A percentile compares a stretch with the other conserved stretches of the same genome.
phyloP scores from a whole-genome alignment of 2,888 invertebrate genomes.

The Cephus nigrinus region DNA sequence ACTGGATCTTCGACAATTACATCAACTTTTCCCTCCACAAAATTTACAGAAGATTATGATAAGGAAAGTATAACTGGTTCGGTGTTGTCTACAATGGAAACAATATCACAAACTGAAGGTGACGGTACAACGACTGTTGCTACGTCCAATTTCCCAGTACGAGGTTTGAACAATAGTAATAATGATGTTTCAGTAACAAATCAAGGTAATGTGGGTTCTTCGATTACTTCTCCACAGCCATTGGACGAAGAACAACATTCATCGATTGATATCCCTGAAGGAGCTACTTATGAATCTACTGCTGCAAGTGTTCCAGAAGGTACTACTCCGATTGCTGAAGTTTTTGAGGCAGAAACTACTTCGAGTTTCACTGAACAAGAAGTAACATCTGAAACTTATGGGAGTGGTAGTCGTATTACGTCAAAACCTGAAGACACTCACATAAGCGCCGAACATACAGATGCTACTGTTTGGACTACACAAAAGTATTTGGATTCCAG shows the following conservation, averaged over 20 bases:
- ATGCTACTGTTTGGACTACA: no score
- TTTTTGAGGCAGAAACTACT: not conserved
- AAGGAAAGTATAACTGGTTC: not conserved
- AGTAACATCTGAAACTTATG: no score
- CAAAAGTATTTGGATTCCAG: no score
- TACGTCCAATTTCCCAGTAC: not conserved
- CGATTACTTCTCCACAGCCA: not conserved
- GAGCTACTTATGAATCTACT: not conserved
- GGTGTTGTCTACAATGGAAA: no score
- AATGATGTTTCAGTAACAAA: slow-evolving; percentile 2
- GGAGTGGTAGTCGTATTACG: no score
- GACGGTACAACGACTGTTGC: no score
- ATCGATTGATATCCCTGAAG: not conserved
- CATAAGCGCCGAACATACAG: no score
- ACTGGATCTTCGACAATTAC: slow-evolving; percentile 10
- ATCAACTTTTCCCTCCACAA: not conserved
- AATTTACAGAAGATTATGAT: not conserved
- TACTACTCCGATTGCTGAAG: not conserved
- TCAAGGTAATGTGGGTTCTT: slow-evolving; percentile 3
- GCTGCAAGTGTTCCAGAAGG: not conserved
- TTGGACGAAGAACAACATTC: not conserved
- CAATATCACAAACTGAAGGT: no score
- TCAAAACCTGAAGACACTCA: no score
- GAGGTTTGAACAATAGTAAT: not conserved
- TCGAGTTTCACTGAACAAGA: no score